A percentile compares a stretch with the other conserved stretches of the same genome.
phyloP scores from a whole-genome alignment of 1,140 invertebrate genomes.

The Chelonus insularis region DNA sequence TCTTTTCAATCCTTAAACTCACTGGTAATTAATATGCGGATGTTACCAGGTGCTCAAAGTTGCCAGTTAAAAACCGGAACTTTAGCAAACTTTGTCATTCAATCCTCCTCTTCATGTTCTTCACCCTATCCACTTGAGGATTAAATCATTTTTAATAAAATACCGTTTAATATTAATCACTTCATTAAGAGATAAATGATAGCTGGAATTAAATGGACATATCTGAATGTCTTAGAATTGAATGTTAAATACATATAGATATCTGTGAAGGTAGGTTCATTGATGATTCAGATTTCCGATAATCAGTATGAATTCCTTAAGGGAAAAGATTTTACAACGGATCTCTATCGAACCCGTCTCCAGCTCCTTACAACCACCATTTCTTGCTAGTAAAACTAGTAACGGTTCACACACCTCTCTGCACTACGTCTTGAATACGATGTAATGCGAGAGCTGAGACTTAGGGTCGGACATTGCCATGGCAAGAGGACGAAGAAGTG shows the following conservation, averaged over 20 bases:
- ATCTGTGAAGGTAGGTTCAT: neutral
- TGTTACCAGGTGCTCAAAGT: slow-evolving; percentile 5
- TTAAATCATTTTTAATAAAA: too few relatives aligned
- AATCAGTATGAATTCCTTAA: neutral
- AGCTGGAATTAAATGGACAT: too few relatives aligned
- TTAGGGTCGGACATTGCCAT: neutral
- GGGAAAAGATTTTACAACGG: slow-evolving; percentile 12
- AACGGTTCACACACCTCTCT: slow-evolving; percentile 19
- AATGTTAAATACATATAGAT: neutral
- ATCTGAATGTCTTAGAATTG: too few relatives aligned
- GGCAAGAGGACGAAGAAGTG: slow-evolving; percentile 26
- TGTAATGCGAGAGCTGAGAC: slow-evolving; percentile 7
- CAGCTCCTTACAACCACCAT: slow-evolving; percentile 6
- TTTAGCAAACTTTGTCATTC: neutral
- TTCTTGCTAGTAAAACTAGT: slow-evolving; percentile 16
- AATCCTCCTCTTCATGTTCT: too few relatives aligned
- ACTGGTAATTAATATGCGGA: slow-evolving; percentile 7
- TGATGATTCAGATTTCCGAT: neutral
- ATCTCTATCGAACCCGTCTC: slow-evolving; percentile 14
- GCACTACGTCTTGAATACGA: neutral
- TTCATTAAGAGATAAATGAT: too few relatives aligned
- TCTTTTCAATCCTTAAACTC: slow-evolving; percentile 12
- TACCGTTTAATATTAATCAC: too few relatives aligned
- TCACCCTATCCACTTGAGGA: too few relatives aligned
- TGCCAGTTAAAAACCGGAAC: neutral